Percentiles rank a stretch among this genome's conserved stretches.
These are phyloP conservation scores for Platycheirus albimanus DNA, from an alignment of 2,888 invertebrate species.

Conservation along the genomic window DNA sequence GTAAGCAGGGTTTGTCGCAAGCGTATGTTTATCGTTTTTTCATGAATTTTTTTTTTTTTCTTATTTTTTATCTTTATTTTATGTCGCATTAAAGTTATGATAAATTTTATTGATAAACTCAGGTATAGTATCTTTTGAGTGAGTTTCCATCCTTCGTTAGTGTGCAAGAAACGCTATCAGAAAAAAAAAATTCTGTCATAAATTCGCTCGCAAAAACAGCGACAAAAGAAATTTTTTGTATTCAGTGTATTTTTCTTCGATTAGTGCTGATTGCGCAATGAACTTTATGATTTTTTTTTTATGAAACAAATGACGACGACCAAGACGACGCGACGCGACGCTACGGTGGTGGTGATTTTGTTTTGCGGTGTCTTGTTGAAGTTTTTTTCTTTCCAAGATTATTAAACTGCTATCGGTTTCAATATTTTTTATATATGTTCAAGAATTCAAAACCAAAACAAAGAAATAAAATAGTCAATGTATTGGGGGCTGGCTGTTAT, in stretches of 20 bases:
- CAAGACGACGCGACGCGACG: neutral
- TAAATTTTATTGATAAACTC: constrained; percentile 44
- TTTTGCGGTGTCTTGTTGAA: constrained; percentile 38
- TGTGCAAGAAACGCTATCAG: constrained; percentile 15
- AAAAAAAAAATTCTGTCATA: constrained; percentile 32
- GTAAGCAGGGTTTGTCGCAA: constrained; percentile 58
- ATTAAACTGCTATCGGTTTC: constrained; percentile 46
- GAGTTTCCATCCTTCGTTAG: neutral
- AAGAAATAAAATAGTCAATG: neutral
- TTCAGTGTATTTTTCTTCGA: constrained; percentile 17
- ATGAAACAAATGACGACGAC: neutral
- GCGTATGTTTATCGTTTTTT: constrained; percentile 4
- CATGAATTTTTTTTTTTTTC: constrained; percentile 45
- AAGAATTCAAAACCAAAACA: constrained; percentile 28
- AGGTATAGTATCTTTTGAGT: constrained; percentile 31
- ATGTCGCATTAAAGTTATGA: constrained; percentile 56
- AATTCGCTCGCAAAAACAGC: constrained; percentile 27
- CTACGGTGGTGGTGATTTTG: no score
- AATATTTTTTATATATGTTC: constrained; percentile 1
- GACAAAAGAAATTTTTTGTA: constrained; percentile 35
- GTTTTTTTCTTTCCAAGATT: constrained; percentile 42
- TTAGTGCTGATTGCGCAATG: constrained; percentile 59
- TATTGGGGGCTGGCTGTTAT: neutral
- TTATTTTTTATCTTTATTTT: constrained; percentile 12
- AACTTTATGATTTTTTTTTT: constrained; percentile 33